Percentiles rank a stretch among this genome's conserved stretches.
These are phyloP conservation scores for Danio choprae DNA, from an alignment of 2,797 vertebrate genomes.

Conservation along the genomic window DNA sequence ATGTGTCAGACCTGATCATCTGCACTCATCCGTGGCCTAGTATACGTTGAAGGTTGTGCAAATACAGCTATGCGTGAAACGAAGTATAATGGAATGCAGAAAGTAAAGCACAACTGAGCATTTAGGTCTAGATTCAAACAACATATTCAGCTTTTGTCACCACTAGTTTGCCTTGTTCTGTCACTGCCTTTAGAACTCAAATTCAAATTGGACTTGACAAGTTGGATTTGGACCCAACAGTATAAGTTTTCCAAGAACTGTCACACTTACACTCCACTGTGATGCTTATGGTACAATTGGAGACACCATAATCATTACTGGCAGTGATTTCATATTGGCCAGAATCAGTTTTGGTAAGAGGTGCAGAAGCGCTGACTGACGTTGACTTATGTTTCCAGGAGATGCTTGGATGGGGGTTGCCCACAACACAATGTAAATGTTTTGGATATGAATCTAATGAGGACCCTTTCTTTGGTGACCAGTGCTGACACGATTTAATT, in stretches of 20 bases:
- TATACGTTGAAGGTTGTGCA: too few relatives aligned
- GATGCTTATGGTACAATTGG: constrained; percentile 24
- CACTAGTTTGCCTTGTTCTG: too few relatives aligned
- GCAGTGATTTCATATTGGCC: constrained; percentile 54
- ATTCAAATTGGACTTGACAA: too few relatives aligned
- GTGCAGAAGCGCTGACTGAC: background rate
- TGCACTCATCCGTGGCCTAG: too few relatives aligned
- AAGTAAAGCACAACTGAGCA: too few relatives aligned
- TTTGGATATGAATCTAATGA: constrained; percentile 23
- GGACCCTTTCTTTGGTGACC: background rate
- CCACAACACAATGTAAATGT: constrained; percentile 37
- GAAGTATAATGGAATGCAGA: too few relatives aligned
- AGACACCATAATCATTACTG: background rate
- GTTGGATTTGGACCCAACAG: too few relatives aligned
- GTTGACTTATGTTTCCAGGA: constrained; percentile 52
- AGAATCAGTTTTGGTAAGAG: constrained; percentile 57
- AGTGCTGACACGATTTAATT: background rate
- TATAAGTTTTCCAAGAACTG: background rate
- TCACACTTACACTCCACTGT: constrained; percentile 68
- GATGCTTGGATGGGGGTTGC: constrained; percentile 63
- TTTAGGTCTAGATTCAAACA: too few relatives aligned
- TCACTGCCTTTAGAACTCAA: too few relatives aligned
- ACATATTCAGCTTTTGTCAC: too few relatives aligned
- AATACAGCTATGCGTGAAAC: too few relatives aligned
- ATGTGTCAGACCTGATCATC: too few relatives aligned